Evolutionary conservation across 2,797 vertebrate genomes (phyloP), one percentile per base, ranked within the genome.

Genomic region (Heterohyrax brucei): DNA sequence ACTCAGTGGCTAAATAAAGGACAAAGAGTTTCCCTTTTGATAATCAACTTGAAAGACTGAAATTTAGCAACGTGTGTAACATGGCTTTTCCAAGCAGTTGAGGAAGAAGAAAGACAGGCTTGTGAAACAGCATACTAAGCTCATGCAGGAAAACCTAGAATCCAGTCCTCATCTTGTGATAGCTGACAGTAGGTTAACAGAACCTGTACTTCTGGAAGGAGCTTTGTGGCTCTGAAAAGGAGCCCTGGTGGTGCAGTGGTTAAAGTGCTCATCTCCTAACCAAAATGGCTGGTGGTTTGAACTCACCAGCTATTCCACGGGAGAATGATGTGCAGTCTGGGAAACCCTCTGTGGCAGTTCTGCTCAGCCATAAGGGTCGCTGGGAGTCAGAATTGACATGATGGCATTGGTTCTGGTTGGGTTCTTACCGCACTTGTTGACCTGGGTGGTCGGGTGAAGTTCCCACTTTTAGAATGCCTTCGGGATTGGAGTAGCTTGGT

Each of bases 21-120:
- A 70, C 91, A 4, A 28, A 77, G 61, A 30, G 19, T 75, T 94
- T 89, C 0, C 26, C 3, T 91, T 81, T 68, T 68, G 9, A 39
- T 89, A 61, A 18, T 85, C 50, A 56, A 10, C n/a, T 48, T 76
- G 16, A 3, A 92, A 2, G 93, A 73, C 44, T 73, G 73, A 91
- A 39, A 56, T 93, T 92, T 61, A 53, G 53, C 96, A 91, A 59
- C 39, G 46, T 19, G 4, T 68, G 26, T 85, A 56, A 91, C 70
- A n/a, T 56, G 5, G 9, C 28, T 30, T 93, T 91, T 83, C 30
- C 10, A 85, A 66, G 61, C 59, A 48, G 66, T 80, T 80, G 75
- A 73, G 24, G 53, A 82, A 88, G 64, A 81, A 22, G 28, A 91
- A 87, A 73, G 79, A 66, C 76, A 68, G 77, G 77, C 48, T 39